phyloP scores from a whole-genome alignment of 1,140 invertebrate species.

The Procambarus clarkii region DNA sequence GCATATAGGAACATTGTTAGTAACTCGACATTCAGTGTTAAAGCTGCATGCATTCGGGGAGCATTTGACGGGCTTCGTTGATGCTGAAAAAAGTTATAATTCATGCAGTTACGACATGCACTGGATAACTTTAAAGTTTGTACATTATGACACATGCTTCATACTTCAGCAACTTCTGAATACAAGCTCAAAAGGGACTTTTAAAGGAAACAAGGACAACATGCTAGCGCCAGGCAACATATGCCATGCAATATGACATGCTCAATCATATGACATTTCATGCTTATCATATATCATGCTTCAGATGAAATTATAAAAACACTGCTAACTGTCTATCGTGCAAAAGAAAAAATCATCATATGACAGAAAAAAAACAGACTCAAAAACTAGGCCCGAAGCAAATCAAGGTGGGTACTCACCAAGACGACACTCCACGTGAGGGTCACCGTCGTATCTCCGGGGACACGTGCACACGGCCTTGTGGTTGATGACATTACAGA shows the following conservation, averaged over 20 bases:
- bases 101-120: slow-evolving; percentile 70
- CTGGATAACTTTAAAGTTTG: slow-evolving; percentile 55
- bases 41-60: slow-evolving; percentile 73
- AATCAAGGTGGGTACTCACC: slow-evolving; percentile 63
- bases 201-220: neutral
- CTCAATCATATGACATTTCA: slow-evolving; percentile 5
- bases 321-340: neutral
- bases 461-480: slow-evolving; percentile 78
- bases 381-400: slow-evolving; percentile 37
- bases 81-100: slow-evolving; percentile 64
- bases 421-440: slow-evolving; percentile 75
- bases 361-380: slow-evolving; percentile 34
- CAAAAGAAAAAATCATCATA: slow-evolving; percentile 6
- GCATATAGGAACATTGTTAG: slow-evolving; percentile 88
- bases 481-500: slow-evolving; percentile 85
- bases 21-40: slow-evolving; percentile 83
- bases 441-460: slow-evolving; percentile 75
- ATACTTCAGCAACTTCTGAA: slow-evolving; percentile 11
- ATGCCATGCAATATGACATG: slow-evolving; percentile 25
- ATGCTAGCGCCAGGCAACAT: slow-evolving; percentile 17
- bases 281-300: slow-evolving; percentile 51
- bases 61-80: slow-evolving; percentile 73
- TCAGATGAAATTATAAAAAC: neutral
- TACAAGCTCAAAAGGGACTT: neutral
- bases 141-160: slow-evolving; percentile 61